Percentiles rank a stretch among this genome's conserved stretches.
These are phyloP conservation scores for Temnothorax unifasciatus DNA, from an alignment of 2,888 invertebrate species.

Conservation along the genomic window DNA sequence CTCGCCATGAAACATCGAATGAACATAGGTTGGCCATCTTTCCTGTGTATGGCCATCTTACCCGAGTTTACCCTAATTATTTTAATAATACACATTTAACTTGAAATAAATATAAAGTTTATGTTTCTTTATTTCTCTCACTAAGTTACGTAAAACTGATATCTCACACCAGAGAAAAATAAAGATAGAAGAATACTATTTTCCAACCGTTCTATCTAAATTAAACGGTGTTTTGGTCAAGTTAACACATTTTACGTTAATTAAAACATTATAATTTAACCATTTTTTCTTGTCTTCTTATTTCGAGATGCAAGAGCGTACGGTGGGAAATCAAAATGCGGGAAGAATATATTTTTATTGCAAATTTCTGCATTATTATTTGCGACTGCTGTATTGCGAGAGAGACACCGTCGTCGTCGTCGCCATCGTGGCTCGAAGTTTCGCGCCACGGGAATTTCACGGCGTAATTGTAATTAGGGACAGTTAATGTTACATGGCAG, in stretches of 20 bases:
- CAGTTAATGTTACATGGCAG: slow-evolving; percentile 66
- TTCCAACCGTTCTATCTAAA: not conserved
- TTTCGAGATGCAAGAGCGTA: not conserved
- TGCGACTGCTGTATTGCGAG: not conserved
- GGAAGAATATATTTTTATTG: not conserved
- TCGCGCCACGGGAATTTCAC: slow-evolving; percentile 58
- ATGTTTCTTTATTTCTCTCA: not conserved
- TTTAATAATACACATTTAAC: not conserved
- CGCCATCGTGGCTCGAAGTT: slow-evolving; percentile 34
- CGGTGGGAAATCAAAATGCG: not conserved
- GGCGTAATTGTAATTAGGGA: slow-evolving; percentile 71
- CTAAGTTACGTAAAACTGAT: not conserved
- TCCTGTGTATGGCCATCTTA: no score
- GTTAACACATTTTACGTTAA: not conserved
- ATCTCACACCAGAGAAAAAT: not conserved
- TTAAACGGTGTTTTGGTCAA: not conserved
- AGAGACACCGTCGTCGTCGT: slow-evolving; percentile 17
- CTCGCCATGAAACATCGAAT: no score
- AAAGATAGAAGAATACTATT: not conserved
- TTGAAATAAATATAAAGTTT: not conserved
- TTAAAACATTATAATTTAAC: not conserved
- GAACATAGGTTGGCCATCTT: no score
- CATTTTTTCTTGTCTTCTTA: not conserved
- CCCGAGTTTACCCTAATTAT: not conserved
- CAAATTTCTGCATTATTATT: not conserved